Evolutionary conservation across 2,888 invertebrate genomes (phyloP).

Genomic region (Brenthis hecate): DNA sequence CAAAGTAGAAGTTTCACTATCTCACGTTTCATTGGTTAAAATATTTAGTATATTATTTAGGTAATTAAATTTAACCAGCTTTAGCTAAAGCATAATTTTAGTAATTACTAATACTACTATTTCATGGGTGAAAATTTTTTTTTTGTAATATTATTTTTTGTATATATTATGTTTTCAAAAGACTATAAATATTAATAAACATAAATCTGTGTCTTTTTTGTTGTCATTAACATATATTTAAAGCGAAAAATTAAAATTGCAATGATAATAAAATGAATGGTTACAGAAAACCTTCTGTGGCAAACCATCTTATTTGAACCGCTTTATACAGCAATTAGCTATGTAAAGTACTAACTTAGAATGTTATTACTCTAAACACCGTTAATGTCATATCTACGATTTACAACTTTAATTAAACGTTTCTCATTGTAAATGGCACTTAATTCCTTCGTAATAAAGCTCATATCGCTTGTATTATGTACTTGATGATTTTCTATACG

Average conservation of each 20-base stretch:
- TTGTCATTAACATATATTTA: too few relatives aligned
- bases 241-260: not conserved
- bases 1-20: too few relatives aligned
- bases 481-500: conserved; percentile 45
- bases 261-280: not conserved
- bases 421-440: conserved; percentile 33
- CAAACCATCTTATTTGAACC: conserved; percentile 4
- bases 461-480: conserved; percentile 40
- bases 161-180: too few relatives aligned
- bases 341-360: conserved; percentile 35
- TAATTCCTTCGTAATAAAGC: conserved; percentile 41
- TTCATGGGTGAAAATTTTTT: too few relatives aligned
- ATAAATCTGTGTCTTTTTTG: too few relatives aligned
- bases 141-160: too few relatives aligned
- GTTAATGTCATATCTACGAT: conserved; percentile 50
- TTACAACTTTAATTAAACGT: conserved; percentile 28
- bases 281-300: not conserved
- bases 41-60: too few relatives aligned
- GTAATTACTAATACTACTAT: too few relatives aligned
- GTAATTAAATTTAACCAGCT: too few relatives aligned
- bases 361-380: conserved; percentile 53
- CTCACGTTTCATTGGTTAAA: too few relatives aligned
- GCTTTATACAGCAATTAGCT: conserved; percentile 19
- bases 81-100: too few relatives aligned
- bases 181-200: too few relatives aligned